Base-by-base conservation (phyloP, 2,888 invertebrate species). In the Drosophila borborema region DNA sequence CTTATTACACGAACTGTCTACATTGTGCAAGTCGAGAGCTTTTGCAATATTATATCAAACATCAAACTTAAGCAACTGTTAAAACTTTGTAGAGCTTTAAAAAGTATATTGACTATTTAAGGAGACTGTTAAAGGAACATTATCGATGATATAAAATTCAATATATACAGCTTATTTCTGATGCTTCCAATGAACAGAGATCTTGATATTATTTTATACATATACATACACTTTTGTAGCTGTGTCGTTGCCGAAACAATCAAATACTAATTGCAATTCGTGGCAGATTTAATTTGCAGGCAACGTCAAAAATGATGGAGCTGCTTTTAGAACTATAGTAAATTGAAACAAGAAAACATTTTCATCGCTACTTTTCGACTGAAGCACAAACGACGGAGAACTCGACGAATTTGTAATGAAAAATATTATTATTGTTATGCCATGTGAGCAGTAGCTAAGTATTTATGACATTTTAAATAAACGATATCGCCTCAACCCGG, bases 401-500 rank as follows among this genome's bases (percentile, higher is more conserved):
- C 54, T n/a, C n/a, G 9, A n/a, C 23, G 18, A 28, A 31, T 41
- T 41, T 23, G 2, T 20, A 75, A 72, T 61, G 43, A 23, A 54
- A 62, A 45, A 41, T 58, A 66, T 46, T 34, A 53, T 55, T 55
- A 55, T 55, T 66, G 36, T 63, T 53, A 66, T 56, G 61, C 55
- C 70, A 49, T 67, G 61, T 41, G 51, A 64, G 61, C 61, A 56
- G 58, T 49, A 31, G 49, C 41, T 20, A 53, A 66, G 51, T 73
- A 77, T 86, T 88, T 86, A 86, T 72, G 83, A 67, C 71, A 77
- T 82, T 80, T 86, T 76, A 88, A 88, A 86, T 82, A 67, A 73
- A 66, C 69, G 67, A 62, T 56, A 74, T 62, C 18, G 48, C 61
- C 64, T 20, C 28, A 51, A 51, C 61, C 10, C 36, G 23, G 51